Base-by-base conservation (phyloP, 2,797 vertebrate species). In the Bovichtus variegatus region DNA sequence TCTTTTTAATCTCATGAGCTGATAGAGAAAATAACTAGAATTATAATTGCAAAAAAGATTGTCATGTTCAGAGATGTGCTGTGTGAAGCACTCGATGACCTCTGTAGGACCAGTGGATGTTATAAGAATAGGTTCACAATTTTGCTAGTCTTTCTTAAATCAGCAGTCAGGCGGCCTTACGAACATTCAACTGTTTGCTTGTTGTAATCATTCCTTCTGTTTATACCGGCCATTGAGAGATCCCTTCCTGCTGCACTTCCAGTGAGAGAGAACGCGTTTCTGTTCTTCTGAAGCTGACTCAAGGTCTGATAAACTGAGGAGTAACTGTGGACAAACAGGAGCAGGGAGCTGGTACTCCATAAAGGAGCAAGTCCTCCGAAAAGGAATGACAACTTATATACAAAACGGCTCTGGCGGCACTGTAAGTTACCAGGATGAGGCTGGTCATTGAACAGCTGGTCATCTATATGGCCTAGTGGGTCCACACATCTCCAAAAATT, bases 41-140 rank as follows among this genome's bases (percentile, higher is more conserved):
- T 65, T 73, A 41, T 65, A 74, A 70, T 71, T 74, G 57, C 18
- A 64, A 65, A 68, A 27, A 59, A 29, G 9, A 49, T 70, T 67
- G 55, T 36, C 69, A 31, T 23, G 60, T 68, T 62, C 21, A 63
- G 15, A 73, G 50, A 78, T 66, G 31, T 27, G 47, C 63, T 51
- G 15, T 29, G 25, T 29, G 60, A 38, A 55, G 59, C 71, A 27
- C 23, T 11, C 18, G 36, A 5, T 69, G 78, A 55, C 40, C 55
- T 71, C 50, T 59, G 58, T n/a, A 18, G 27, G 40, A 54, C 46
- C 40, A 13, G 9, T 3, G 21, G 57, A 27, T 15, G 27, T 47
- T 21, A 25, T 11, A 40, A 21, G n/a, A 65, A 5, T 9, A 10
- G 10, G 11, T 12, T 74, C 46, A 43, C 4, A 43, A 2, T 25